Conservation (phyloP, 2,797 vertebrate species). For the Rhynchonycteris naso region DNA sequence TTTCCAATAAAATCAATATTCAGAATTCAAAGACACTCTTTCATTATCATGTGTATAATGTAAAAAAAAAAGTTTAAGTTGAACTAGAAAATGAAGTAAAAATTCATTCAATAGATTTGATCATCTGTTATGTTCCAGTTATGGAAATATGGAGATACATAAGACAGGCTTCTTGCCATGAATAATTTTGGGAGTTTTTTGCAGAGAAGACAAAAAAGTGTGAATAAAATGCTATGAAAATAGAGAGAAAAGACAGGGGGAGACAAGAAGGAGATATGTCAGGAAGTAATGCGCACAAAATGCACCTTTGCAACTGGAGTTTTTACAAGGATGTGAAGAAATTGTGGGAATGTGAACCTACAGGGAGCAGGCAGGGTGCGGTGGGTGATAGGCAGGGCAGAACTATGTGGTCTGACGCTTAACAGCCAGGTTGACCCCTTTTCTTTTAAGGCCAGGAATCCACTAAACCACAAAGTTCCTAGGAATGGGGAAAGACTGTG, state of each 20-base stretch:
- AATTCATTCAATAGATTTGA: neutral
- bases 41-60: neutral
- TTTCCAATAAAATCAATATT: slow-evolving; percentile 6
- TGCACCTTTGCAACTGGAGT: neutral
- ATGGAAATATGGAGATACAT: neutral
- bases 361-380: neutral
- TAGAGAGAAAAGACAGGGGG: neutral
- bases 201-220: neutral
- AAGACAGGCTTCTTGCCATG: neutral
- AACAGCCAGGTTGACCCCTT: neutral
- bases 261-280: neutral
- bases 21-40: neutral
- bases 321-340: accelerated
- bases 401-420: accelerated
- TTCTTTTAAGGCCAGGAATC: neutral
- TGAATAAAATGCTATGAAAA: neutral
- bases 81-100: slow-evolving; percentile 23
- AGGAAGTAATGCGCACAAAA: neutral
- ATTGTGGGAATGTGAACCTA: neutral
- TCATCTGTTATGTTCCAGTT: neutral
- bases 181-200: neutral
- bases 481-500: neutral
- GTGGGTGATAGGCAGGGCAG: too few species aligned
- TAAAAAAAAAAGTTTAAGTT: neutral
- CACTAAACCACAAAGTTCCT: neutral